phyloP scores from a whole-genome alignment of 1,140 invertebrate species.

The Saxidomus purpurata region DNA sequence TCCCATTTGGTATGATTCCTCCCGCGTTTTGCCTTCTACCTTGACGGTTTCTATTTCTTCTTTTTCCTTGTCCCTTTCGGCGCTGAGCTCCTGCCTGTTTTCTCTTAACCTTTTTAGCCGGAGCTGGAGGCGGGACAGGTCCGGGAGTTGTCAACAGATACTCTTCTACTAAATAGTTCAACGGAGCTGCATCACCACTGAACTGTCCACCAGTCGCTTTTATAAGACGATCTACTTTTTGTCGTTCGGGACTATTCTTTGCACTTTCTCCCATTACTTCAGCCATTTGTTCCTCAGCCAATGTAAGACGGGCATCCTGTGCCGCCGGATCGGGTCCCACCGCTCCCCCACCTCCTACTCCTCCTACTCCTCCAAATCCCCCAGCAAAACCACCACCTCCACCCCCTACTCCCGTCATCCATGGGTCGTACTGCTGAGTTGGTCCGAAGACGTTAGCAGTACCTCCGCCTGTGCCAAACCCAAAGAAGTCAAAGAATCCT shows the following conservation, averaged over 20 bases:
- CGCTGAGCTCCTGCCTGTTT: neutral
- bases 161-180: constrained; percentile 47
- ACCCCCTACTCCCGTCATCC: neutral
- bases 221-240: constrained; percentile 52
- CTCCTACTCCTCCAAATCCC: neutral
- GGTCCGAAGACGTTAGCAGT: neutral
- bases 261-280: constrained; percentile 50
- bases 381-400: neutral
- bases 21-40: neutral
- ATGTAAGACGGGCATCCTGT: constrained; percentile 18
- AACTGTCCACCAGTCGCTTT: constrained; percentile 31
- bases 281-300: constrained; percentile 60
- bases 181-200: constrained; percentile 31
- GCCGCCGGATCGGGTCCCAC: neutral
- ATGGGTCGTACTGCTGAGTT: neutral
- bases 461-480: neutral
- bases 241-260: constrained; percentile 48
- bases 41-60: constrained; percentile 19
- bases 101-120: neutral
- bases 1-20: neutral
- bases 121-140: neutral
- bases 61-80: neutral
- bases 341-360: neutral
- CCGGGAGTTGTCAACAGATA: constrained; percentile 32
- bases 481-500: constrained; percentile 7